phyloP scores from a whole-genome alignment of 2,797 vertebrate genomes.

The Passerculus sandwichensis region DNA sequence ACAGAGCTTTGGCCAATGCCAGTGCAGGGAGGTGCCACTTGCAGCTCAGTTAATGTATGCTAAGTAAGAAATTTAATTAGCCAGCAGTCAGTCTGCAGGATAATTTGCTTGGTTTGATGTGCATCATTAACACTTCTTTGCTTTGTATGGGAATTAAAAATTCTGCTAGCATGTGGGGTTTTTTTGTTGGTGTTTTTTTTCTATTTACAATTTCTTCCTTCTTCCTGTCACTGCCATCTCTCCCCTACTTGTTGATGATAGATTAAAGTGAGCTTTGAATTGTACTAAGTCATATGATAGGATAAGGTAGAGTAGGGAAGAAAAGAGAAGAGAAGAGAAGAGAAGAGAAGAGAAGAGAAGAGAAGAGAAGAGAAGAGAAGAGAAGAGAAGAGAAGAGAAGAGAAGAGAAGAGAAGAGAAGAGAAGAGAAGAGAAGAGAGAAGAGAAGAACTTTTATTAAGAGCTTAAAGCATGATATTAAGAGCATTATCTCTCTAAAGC shows the following conservation, averaged over 20 bases:
- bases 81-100: not conserved
- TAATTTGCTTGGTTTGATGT: slow-evolving; percentile 27
- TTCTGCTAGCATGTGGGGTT: not conserved
- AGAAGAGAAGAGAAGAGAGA: no score
- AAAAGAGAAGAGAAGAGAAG: no score
- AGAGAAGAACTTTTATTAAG: not conserved
- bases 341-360: no score
- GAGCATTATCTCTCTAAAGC: not conserved
- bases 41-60: slow-evolving; percentile 18
- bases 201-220: not conserved
- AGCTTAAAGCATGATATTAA: not conserved
- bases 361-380: no score
- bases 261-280: not conserved
- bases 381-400: no score
- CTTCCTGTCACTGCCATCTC: not conserved
- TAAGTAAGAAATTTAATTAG: slow-evolving; percentile 51
- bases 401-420: no score
- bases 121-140: slow-evolving; percentile 1
- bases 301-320: not conserved
- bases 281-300: not conserved
- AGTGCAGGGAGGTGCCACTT: not conserved
- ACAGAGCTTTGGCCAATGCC: not conserved
- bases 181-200: not conserved
- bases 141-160: not conserved
- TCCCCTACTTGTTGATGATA: not conserved